Percentiles rank a stretch among this genome's conserved stretches.
Conservation (phyloP, 2,113 vertebrate species). For the Philantomba maxwellii region DNA sequence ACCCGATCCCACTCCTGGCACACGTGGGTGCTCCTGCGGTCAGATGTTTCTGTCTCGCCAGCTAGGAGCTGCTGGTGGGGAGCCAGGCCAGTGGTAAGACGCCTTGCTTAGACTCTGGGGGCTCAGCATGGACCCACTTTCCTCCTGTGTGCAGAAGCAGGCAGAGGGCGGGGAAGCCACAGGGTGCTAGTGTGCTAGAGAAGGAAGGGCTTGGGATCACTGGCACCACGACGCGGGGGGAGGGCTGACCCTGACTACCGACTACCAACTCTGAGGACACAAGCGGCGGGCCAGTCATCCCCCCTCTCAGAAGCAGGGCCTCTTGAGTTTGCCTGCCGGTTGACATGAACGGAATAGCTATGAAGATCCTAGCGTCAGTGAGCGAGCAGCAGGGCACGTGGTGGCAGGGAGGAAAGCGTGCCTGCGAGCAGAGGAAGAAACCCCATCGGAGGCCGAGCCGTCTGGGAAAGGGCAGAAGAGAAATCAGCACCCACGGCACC, state of each 20-base stretch:
- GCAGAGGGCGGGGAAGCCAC: background rate
- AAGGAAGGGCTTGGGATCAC: background rate
- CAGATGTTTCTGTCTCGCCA: background rate
- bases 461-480: background rate
- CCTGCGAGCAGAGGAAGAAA: background rate
- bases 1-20: background rate
- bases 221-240: background rate
- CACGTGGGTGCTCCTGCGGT: background rate
- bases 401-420: background rate
- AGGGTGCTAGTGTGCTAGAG: background rate
- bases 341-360: background rate
- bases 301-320: background rate
- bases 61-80: accelerated
- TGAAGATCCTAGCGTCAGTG: background rate
- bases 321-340: background rate
- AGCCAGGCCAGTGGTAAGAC: background rate
- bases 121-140: background rate
- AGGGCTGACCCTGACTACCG: background rate
- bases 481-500: accelerated
- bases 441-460: accelerated
- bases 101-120: background rate
- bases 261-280: background rate
- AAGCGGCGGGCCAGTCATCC: too few species aligned
- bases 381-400: background rate
- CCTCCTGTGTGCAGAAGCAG: background rate